These are phyloP conservation scores for Phengaris alcon DNA, from an alignment of 2,888 invertebrate species.

Conservation along the genomic window DNA sequence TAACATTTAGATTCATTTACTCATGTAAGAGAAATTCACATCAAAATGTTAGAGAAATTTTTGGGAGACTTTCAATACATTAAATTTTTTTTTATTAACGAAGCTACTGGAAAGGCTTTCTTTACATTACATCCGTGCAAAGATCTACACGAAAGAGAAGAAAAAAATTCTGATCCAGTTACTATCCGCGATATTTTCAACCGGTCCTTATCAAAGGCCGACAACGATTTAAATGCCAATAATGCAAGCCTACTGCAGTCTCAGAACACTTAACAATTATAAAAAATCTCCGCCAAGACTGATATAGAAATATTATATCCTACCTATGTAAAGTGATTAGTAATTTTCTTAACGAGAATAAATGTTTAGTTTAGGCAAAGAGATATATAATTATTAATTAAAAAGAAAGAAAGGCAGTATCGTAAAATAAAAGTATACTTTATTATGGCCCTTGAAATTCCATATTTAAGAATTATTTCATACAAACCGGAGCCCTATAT, in stretches of 20 bases:
- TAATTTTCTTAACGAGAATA: too few relatives aligned
- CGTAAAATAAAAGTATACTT: not conserved
- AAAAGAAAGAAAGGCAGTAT: too few relatives aligned
- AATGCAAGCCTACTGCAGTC: conserved; percentile 5
- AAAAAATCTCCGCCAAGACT: not conserved
- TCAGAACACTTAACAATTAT: not conserved
- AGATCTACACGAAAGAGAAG: not conserved
- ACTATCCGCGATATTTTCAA: not conserved
- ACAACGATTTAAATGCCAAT: conserved; percentile 6
- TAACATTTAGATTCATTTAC: too few relatives aligned
- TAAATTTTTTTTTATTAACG: too few relatives aligned
- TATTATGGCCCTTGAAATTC: not conserved
- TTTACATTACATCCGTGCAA: too few relatives aligned
- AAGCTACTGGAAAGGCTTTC: too few relatives aligned
- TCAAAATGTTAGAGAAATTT: too few relatives aligned
- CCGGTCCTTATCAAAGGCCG: conserved; percentile 17
- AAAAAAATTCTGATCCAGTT: conserved; percentile 7
- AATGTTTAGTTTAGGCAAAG: too few relatives aligned
- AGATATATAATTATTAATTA: too few relatives aligned
- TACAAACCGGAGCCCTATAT: conserved; percentile 2
- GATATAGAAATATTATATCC: not conserved
- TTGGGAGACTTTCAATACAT: too few relatives aligned
- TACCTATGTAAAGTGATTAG: too few relatives aligned
- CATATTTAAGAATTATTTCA: conserved; percentile 7
- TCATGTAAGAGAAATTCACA: too few relatives aligned